These are phyloP conservation scores for Stigmatopora nigra DNA, from an alignment of 2,113 vertebrate genomes.

Conservation along the genomic window DNA sequence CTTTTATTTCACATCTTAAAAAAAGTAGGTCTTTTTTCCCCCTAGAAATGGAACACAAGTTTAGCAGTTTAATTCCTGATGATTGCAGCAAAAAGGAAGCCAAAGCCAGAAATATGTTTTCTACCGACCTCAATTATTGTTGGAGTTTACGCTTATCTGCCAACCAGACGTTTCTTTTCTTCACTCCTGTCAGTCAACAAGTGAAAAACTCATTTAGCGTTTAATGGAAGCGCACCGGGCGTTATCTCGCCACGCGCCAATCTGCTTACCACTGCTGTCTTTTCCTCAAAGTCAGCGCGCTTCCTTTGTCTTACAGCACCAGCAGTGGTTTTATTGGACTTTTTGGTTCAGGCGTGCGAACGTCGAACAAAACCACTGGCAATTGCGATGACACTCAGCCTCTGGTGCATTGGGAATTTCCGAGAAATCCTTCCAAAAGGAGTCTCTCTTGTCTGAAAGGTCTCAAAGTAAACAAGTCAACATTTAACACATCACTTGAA, in stretches of 20 bases:
- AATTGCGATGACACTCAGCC: not conserved
- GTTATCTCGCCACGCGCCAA: not conserved
- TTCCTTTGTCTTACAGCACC: not conserved
- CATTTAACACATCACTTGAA: too few species aligned
- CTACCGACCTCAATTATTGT: conserved; percentile 17
- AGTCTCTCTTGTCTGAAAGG: not conserved
- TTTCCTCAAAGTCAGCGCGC: not conserved
- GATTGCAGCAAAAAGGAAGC: conserved; percentile 16
- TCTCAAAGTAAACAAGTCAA: conserved; percentile 8
- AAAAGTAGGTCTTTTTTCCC: too few species aligned
- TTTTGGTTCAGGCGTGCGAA: not conserved
- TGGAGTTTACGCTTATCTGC: conserved; percentile 33
- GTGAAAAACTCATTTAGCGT: conserved; percentile 35
- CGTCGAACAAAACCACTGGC: not conserved
- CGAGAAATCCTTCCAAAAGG: not conserved
- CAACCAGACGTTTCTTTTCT: conserved; percentile 16
- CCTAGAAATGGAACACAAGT: not conserved
- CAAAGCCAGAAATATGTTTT: conserved; percentile 5
- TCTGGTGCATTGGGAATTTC: not conserved
- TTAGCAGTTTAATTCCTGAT: conserved; percentile 23
- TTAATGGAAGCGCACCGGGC: conserved; percentile 19
- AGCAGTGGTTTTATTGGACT: not conserved
- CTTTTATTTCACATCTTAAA: not conserved
- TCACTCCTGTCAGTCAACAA: conserved; percentile 36
- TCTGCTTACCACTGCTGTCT: conserved; percentile 4